Evolutionary conservation across 2,797 vertebrate species (phyloP), one percentile per base, ranked within the genome.

Genomic region (Spondyliosoma cantharus): DNA sequence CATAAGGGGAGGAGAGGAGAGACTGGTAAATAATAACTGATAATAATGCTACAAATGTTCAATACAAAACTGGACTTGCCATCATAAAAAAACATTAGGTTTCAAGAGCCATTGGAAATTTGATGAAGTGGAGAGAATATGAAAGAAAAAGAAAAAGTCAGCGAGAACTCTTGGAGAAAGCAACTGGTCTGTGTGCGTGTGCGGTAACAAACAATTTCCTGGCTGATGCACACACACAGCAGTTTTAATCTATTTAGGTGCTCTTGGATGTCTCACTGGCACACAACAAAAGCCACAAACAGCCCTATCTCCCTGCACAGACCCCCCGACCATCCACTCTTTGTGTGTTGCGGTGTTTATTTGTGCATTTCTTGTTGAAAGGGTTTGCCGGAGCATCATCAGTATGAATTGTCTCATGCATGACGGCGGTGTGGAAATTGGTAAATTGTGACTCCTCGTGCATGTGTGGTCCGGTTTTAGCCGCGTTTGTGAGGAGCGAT

Each of bases 211-310:
- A 90, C 83, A 85, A 87, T 85, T 88, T 89, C 80, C 90, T 90
- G 88, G 77, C 79, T 82, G 76, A 78, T 89, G 73, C 76, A 87
- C 88, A 91, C 86, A 83, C 81, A 88, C 76, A 87, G 83, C 71
- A 89, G 65, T 89, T 89, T 79, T 82, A 86, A 92, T 93, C 85
- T 86, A 85, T 89, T 89, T 87, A 86, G 87, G 74, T 88, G 77
- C 81, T 86, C 71, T 88, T 86, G 85, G 78, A 87, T 76, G 84
- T 85, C 74, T 87, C 74, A 72, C 76, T 90, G 86, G 82, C 89
- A 89, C 74, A 85, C 70, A 90, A 87, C 82, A 92, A 91, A 89
- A 87, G 86, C 70, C 83, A 87, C 82, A 85, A 87, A 87, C 79
- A 82, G 71, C 70, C 82, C 84, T 89, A 90, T 90, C 88, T 87